Evolutionary conservation across 1,140 invertebrate genomes (phyloP), one percentile per base, ranked within the genome.

Genomic region (Forficula auricularia): DNA sequence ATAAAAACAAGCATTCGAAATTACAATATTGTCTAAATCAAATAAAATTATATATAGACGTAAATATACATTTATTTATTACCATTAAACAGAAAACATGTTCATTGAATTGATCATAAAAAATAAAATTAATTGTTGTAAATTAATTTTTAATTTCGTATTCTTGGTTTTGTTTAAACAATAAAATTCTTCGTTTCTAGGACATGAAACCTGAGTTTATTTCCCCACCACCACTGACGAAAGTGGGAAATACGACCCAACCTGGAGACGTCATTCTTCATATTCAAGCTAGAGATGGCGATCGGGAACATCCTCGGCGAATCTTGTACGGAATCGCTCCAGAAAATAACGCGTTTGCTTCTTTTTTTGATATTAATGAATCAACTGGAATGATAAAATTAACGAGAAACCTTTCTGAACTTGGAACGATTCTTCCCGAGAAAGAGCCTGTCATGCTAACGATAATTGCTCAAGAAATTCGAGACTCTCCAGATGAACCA

Each of bases 201-300:
- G 22, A 90, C 52, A 80, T 81, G 39, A 79, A 83, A 2, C 86
- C 86, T 1, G 71, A 86, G 35, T 90, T 88, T 57, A 82, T 78
- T 1, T 55, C 77, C 37, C 78, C 81, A 10, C 80, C 84, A 1
- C 82, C 82, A 9, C 72, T 85, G 31, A 86, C 84, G 0, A 73
- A 74, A 52, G 57, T 83, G 34, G 70, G 67, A 4, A 27, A 27
- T 10, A 27, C 22, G 10, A 15, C 58, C 71, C 1, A 70, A 70
- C 32, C 62, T 79, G 75, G 71, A 7, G 68, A 71, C 30, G 49
- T 66, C 10, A 58, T 80, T 45, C 54, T 84, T 12, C 71, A 71
- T 59, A 79, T 91, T 1, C 72, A 74, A 47, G 86, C 86, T n/a
- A 78, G 85, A 59, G 86, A 91, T 58, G 85, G 86, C 2, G 86